Evolutionary conservation across 2,797 vertebrate species (phyloP).

Genomic region (Micropoecilia bifurca): DNA sequence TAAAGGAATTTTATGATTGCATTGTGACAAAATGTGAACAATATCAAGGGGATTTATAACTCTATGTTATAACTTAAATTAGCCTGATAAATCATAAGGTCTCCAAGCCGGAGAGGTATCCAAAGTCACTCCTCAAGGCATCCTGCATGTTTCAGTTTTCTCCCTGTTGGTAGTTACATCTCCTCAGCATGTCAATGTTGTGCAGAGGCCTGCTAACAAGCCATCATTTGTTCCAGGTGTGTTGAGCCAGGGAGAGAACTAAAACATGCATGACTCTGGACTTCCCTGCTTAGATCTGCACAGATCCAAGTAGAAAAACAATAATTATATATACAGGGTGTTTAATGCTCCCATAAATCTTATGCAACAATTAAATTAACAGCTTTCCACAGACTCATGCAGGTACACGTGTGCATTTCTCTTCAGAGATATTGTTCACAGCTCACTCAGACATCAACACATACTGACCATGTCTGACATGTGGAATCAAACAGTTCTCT

Average conservation of each 20-base stretch:
- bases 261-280: no score
- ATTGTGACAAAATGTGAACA: neutral
- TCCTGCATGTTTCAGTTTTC: no score
- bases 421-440: slow-evolving; percentile 2
- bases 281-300: no score
- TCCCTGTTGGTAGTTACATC: no score
- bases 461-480: slow-evolving; percentile 68
- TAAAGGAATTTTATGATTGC: neutral
- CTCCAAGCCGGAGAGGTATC: neutral
- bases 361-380: slow-evolving; percentile 1
- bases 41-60: neutral
- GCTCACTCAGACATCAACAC: slow-evolving; percentile 30
- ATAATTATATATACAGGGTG: neutral
- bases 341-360: slow-evolving; percentile 16
- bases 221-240: no score
- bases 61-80: slow-evolving; percentile 1
- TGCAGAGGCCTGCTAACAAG: no score
- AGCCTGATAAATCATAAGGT: slow-evolving; percentile 18
- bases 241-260: no score
- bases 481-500: slow-evolving; percentile 72
- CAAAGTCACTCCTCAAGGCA: no score
- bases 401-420: neutral
- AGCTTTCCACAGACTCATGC: slow-evolving; percentile 9
- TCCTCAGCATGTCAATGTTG: no score
- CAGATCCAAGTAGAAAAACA: no score